A percentile compares a stretch with the other conserved stretches of the same genome.
Evolutionary conservation across 2,113 vertebrate species (phyloP).

Genomic region (Cromileptes altivelis): DNA sequence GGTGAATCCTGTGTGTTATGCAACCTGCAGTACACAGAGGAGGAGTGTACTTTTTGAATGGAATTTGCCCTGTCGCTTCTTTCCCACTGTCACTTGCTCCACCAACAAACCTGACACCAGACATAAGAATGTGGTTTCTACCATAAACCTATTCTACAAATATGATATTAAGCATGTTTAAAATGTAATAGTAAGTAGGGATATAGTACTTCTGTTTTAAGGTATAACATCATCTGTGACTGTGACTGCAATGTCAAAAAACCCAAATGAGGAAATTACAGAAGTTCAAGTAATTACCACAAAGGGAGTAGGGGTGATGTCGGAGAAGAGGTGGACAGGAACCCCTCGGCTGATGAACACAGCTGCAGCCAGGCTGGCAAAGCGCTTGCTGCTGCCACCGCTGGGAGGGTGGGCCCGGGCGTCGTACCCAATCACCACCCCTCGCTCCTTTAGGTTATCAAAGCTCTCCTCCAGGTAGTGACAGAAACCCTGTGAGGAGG

Average conservation of each 20-base stretch:
- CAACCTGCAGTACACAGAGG: slow-evolving; percentile 21
- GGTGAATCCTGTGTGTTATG: slow-evolving; percentile 51
- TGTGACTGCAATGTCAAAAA: neutral
- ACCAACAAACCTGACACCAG: neutral
- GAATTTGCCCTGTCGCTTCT: slow-evolving; percentile 62
- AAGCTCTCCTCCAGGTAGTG: slow-evolving; percentile 91
- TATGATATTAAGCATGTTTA: neutral
- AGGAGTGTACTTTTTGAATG: slow-evolving; percentile 24
- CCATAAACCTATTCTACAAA: neutral
- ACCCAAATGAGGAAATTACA: neutral
- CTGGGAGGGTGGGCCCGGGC: slow-evolving; percentile 91
- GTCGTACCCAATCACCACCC: slow-evolving; percentile 94
- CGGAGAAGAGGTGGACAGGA: slow-evolving; percentile 93
- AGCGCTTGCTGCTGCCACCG: slow-evolving; percentile 92
- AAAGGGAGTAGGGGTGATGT: slow-evolving; percentile 96
- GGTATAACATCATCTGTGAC: neutral
- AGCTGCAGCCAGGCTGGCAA: slow-evolving; percentile 91
- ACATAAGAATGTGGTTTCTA: neutral
- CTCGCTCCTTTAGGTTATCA: slow-evolving; percentile 89
- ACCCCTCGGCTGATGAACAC: slow-evolving; percentile 91
- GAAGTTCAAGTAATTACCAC: slow-evolving; percentile 86
- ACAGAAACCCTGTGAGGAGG: slow-evolving; percentile 90
- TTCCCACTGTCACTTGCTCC: neutral
- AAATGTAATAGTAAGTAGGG: neutral
- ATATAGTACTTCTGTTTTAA: neutral